These are phyloP conservation scores for Rhamphomyia laevipes DNA, from an alignment of 2,888 invertebrate species.

Conservation along the genomic window DNA sequence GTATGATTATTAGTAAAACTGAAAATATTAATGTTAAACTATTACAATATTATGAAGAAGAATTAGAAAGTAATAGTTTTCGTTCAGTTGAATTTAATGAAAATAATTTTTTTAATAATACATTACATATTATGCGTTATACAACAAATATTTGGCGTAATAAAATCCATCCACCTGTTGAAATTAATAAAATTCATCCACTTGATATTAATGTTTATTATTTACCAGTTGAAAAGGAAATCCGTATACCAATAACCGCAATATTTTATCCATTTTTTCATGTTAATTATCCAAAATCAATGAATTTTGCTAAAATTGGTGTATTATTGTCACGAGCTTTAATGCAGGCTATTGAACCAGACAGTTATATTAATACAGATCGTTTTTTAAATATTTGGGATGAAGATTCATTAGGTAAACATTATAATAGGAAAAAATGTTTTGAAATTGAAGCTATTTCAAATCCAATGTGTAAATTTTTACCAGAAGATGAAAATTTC, in stretches of 20 bases:
- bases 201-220: background rate
- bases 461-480: background rate
- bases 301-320: conserved; percentile 2
- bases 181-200: background rate
- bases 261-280: conserved; percentile 1
- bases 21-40: too few relatives aligned
- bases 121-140: background rate
- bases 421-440: background rate
- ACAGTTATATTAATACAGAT: too few relatives aligned
- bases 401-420: too few relatives aligned
- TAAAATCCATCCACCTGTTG: background rate
- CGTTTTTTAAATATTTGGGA: too few relatives aligned
- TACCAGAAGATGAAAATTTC: conserved; percentile 2
- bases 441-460: background rate
- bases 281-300: conserved; percentile 4
- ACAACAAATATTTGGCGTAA: background rate
- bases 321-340: background rate
- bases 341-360: too few relatives aligned
- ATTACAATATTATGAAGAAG: too few relatives aligned
- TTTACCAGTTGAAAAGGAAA: background rate
- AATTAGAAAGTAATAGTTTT: background rate
- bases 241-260: background rate
- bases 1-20: too few relatives aligned
- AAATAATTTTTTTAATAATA: background rate
- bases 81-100: background rate